phyloP scores from a whole-genome alignment of 2,113 vertebrate species.

The Engystomops pustulosus region DNA sequence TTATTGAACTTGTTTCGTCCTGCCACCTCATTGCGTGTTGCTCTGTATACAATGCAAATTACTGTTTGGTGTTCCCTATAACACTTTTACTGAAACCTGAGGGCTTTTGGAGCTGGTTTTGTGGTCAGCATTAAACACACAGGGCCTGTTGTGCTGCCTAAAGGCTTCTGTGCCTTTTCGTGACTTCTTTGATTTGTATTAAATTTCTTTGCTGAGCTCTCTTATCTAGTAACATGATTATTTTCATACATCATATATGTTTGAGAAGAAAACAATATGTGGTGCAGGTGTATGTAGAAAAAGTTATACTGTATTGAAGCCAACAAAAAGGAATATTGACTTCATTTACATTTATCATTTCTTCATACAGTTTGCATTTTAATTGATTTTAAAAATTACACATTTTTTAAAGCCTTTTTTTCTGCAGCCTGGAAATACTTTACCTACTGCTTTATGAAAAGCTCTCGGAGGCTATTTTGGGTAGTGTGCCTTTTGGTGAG shows the following conservation, averaged over 20 bases:
- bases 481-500: no score
- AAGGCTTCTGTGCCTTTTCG: not conserved
- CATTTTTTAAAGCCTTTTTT: no score
- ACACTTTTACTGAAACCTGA: not conserved
- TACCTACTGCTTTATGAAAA: no score
- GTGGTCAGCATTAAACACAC: slow-evolving; percentile 2
- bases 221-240: not conserved
- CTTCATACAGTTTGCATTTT: no score
- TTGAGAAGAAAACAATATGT: not conserved
- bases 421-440: no score
- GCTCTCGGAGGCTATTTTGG: no score
- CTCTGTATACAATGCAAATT: slow-evolving; percentile 5
- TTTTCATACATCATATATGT: not conserved
- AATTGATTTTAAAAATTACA: no score
- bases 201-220: not conserved
- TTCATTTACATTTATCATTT: no score
- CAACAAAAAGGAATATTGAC: no score
- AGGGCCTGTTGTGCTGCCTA: not conserved
- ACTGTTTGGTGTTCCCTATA: not conserved
- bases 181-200: not conserved
- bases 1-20: not conserved
- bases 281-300: no score
- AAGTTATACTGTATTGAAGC: no score
- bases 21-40: not conserved
- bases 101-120: not conserved